Evolutionary conservation across 2,888 invertebrate genomes (phyloP).

Genomic region (Mantis religiosa): DNA sequence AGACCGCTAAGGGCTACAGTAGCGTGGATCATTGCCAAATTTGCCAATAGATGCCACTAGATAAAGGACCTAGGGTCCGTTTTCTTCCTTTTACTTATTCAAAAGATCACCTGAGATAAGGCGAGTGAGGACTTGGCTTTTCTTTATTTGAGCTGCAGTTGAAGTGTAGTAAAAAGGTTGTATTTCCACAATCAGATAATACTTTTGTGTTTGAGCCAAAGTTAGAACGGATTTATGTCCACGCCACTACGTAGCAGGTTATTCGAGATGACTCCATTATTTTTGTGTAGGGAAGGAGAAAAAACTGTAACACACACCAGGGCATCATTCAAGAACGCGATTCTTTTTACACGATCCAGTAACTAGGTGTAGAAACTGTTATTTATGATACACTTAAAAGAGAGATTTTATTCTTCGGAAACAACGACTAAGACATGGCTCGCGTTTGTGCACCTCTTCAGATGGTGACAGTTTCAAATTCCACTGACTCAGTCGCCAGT

Average conservation of each 20-base stretch:
- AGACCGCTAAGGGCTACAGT: neutral
- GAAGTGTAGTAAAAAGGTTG: neutral
- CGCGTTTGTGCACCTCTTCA: no score
- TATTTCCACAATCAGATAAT: neutral
- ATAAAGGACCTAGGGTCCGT: neutral
- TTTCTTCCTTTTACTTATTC: neutral
- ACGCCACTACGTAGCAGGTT: neutral
- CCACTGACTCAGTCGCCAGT: no score
- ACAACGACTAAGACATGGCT: no score
- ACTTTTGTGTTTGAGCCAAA: neutral
- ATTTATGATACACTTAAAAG: no score
- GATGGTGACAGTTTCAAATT: no score
- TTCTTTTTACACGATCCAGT: neutral
- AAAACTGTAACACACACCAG: neutral
- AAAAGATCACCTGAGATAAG: neutral
- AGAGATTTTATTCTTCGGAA: no score
- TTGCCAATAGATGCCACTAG: neutral
- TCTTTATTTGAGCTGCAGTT: neutral
- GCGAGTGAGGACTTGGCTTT: neutral
- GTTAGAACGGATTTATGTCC: neutral
- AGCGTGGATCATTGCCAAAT: neutral
- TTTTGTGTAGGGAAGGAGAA: neutral
- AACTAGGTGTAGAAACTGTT: no score
- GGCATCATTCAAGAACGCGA: neutral
- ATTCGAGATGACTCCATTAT: neutral